Conservation (phyloP, 2,113 vertebrate genomes). For the Scalopus aquaticus region DNA sequence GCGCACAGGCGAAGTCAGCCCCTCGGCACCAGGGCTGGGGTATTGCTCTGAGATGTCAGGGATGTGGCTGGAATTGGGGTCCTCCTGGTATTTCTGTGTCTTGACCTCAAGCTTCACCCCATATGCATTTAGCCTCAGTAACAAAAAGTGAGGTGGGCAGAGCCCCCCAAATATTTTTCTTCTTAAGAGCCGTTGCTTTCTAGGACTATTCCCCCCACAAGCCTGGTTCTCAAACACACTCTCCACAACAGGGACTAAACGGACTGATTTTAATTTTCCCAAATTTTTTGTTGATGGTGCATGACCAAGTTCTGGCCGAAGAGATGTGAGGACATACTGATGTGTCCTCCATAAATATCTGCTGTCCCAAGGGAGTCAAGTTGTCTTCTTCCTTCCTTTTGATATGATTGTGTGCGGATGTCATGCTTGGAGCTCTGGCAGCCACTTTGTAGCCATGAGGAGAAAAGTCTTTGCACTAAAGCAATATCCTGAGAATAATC, state of each 20-base stretch:
- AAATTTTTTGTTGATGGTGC: neutral
- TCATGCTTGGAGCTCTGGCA: neutral
- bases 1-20: too few relatives aligned
- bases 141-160: neutral
- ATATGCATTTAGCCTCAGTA: neutral
- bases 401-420: too few relatives aligned
- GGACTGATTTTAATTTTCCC: neutral
- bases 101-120: accelerated
- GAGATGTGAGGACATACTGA: too few relatives aligned
- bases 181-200: neutral
- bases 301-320: too few relatives aligned
- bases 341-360: too few relatives aligned
- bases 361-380: neutral
- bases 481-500: neutral
- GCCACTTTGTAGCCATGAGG: neutral
- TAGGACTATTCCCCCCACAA: neutral
- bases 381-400: neutral
- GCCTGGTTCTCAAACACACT: neutral
- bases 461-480: neutral
- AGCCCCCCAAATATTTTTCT: too few relatives aligned
- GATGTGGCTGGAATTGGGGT: neutral
- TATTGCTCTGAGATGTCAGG: neutral
- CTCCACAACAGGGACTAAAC: too few relatives aligned
- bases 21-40: too few relatives aligned
- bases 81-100: neutral